Evolutionary conservation across 2,113 vertebrate species (phyloP).

Genomic region (Regulus satrapa): DNA sequence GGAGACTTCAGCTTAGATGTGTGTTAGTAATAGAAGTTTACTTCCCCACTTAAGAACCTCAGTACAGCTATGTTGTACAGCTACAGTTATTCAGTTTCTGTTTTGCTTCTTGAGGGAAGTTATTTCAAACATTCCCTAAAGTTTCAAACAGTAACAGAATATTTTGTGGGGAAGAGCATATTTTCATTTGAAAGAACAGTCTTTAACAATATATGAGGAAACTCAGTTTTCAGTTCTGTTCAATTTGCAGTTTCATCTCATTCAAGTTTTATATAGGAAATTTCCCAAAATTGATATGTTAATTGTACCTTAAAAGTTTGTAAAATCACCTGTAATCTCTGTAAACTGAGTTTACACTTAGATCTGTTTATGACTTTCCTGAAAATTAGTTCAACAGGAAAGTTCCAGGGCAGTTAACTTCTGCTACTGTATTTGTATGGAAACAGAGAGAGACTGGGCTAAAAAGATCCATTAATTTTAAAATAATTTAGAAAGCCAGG

Average conservation of each 20-base stretch:
- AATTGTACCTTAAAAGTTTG: background rate
- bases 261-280: background rate
- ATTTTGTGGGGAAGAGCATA: background rate
- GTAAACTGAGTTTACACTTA: background rate
- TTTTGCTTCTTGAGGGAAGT: background rate
- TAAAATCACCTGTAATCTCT: background rate
- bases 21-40: background rate
- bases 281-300: background rate
- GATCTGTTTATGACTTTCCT: background rate
- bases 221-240: background rate
- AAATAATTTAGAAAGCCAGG: background rate
- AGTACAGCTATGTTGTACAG: background rate
- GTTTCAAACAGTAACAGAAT: background rate
- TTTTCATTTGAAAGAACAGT: background rate
- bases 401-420: background rate
- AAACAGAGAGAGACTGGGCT: background rate
- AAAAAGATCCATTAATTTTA: background rate
- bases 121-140: background rate
- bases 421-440: background rate
- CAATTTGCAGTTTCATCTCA: background rate
- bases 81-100: background rate
- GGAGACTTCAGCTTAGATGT: background rate
- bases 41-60: background rate
- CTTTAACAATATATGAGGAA: background rate
- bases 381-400: background rate